These are phyloP conservation scores for Mesaphorura yosii DNA, from an alignment of 1,140 invertebrate genomes.

Conservation along the genomic window DNA sequence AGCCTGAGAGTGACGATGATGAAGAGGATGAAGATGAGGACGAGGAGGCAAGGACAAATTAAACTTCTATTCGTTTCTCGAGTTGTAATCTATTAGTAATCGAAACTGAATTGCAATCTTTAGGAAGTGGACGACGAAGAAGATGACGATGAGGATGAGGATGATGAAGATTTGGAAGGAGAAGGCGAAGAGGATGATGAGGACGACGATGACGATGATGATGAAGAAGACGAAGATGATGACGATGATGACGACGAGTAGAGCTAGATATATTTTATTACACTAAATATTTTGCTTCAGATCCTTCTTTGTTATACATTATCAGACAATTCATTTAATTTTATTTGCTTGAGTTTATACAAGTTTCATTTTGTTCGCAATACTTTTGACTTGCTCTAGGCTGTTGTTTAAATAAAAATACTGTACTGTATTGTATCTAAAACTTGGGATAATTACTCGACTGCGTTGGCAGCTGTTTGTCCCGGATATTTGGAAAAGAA, in stretches of 20 bases:
- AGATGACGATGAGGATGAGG: slow-evolving; percentile 22
- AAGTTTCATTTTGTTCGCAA: no score
- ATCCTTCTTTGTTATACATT: no score
- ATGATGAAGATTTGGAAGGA: slow-evolving; percentile 16
- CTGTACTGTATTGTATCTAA: no score
- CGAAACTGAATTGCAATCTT: not conserved
- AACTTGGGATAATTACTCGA: no score
- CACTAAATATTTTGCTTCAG: no score
- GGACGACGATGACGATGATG: slow-evolving; percentile 16
- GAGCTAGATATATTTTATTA: not conserved
- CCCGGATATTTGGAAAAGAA: no score
- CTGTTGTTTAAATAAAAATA: no score
- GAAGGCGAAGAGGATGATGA: slow-evolving; percentile 16
- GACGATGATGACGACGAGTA: slow-evolving; percentile 8
- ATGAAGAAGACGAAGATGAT: slow-evolving; percentile 18
- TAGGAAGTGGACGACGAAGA: slow-evolving; percentile 18
- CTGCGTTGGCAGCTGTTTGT: no score
- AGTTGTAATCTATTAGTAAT: not conserved
- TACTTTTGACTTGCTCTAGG: no score
- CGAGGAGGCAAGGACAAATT: slow-evolving; percentile 1
- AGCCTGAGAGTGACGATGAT: slow-evolving; percentile 12
- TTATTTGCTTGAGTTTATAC: no score
- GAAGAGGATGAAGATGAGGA: slow-evolving; percentile 18
- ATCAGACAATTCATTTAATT: no score
- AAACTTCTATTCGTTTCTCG: not conserved